Evolutionary conservation across 2,797 vertebrate genomes (phyloP).

Genomic region (Amblyopsis hoosieri): DNA sequence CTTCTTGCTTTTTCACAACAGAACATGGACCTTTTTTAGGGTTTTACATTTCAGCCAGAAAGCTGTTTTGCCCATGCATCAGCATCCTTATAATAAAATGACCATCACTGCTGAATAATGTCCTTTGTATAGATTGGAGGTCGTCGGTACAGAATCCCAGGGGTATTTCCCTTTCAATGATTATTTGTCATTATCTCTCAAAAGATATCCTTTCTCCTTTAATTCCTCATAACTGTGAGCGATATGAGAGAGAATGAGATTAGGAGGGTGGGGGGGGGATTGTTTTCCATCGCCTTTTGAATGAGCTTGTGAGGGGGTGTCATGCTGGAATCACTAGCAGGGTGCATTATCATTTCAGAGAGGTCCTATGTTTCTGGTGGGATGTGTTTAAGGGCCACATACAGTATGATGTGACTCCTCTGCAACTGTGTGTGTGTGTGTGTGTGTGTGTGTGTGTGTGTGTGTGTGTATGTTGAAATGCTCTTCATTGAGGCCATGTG

Average conservation of each 20-base stretch:
- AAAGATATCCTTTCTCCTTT: slow-evolving; percentile 65
- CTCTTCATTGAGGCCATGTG: neutral
- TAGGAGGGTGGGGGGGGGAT: neutral
- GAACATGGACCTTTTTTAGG: neutral
- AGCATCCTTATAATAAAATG: neutral
- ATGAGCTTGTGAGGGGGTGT: slow-evolving; percentile 12
- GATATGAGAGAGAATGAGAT: neutral
- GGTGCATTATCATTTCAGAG: neutral
- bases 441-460: slow-evolving; percentile 2
- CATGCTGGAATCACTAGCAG: neutral
- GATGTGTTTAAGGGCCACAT: neutral
- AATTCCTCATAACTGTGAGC: slow-evolving; percentile 9
- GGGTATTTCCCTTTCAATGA: slow-evolving; percentile 35
- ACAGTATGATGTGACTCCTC: neutral
- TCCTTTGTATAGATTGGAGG: slow-evolving; percentile 2
- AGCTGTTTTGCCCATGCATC: neutral
- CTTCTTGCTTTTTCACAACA: slow-evolving; percentile 2
- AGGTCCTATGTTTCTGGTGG: neutral
- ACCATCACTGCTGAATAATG: slow-evolving; percentile 17
- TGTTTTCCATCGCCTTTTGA: slow-evolving; percentile 3
- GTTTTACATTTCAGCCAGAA: too few relatives aligned
- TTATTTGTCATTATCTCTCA: slow-evolving; percentile 38
- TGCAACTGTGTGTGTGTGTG: neutral
- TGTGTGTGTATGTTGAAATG: neutral
- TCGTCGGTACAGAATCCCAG: slow-evolving; percentile 4